Percentiles rank a stretch among this genome's conserved stretches.
phyloP scores from a whole-genome alignment of 2,888 invertebrate species.

The Heliconius sara region DNA sequence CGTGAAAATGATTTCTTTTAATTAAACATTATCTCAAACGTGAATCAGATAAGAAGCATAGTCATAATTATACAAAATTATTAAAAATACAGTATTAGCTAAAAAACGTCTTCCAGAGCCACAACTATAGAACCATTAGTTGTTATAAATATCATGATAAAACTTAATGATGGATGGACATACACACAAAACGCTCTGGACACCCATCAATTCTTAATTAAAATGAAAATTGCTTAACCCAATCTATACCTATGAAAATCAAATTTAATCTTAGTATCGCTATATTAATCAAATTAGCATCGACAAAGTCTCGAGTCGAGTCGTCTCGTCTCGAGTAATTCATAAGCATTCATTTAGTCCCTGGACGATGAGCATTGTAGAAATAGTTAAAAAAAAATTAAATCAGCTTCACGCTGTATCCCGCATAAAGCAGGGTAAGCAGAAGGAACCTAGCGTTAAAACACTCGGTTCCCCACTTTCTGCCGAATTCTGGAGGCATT shows the following conservation, averaged over 20 bases:
- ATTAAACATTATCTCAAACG: too few species aligned
- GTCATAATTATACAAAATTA: too few species aligned
- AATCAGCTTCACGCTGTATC: too few species aligned
- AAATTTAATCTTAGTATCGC: neutral
- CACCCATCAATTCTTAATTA: neutral
- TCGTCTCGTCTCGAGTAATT: constrained; percentile 10
- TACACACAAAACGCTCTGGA: neutral
- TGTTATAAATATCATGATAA: too few species aligned
- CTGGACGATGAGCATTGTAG: neutral
- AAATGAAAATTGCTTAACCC: neutral
- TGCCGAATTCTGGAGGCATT: too few species aligned
- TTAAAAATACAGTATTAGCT: too few species aligned
- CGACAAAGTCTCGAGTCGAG: constrained; percentile 3
- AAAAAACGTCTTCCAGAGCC: neutral
- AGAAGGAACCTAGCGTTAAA: too few species aligned
- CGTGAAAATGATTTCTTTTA: neutral
- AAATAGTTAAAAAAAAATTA: neutral
- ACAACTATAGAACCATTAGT: neutral
- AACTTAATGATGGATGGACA: too few species aligned
- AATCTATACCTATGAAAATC: neutral
- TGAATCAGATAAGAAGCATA: too few species aligned
- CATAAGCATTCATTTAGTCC: constrained; percentile 14
- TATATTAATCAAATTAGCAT: constrained; percentile 13
- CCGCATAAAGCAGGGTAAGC: too few species aligned
- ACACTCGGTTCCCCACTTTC: too few species aligned